phyloP scores from a whole-genome alignment of 2,888 invertebrate species.

The Polyploca ridens region DNA sequence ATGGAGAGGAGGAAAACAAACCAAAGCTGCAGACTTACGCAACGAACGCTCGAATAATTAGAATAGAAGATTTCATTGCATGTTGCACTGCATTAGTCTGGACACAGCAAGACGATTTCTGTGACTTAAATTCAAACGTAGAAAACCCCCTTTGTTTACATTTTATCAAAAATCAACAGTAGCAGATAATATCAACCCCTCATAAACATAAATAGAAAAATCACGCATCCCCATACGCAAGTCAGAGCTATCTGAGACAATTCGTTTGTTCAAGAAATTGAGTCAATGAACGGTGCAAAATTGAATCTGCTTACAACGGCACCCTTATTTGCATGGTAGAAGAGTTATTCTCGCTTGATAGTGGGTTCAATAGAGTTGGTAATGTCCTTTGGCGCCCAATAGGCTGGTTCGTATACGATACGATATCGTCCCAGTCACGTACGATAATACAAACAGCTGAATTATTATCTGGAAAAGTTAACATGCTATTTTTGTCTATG shows the following conservation, averaged over 20 bases:
- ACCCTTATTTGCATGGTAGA: slow-evolving; percentile 1
- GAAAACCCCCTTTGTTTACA: neutral
- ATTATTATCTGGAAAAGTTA: slow-evolving; percentile 29
- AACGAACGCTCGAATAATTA: no score
- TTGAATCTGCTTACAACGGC: slow-evolving; percentile 11
- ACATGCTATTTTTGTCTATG: slow-evolving; percentile 24
- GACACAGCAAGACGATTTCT: no score
- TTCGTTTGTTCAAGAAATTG: slow-evolving; percentile 59
- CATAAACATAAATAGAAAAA: slow-evolving; percentile 41
- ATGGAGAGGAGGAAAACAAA: no score
- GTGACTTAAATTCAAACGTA: neutral
- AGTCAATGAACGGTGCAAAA: slow-evolving; percentile 48
- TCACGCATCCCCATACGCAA: slow-evolving; percentile 30
- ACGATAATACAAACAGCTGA: slow-evolving; percentile 47
- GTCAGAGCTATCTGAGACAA: slow-evolving; percentile 35
- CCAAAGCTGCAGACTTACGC: no score
- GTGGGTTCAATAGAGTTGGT: slow-evolving; percentile 16
- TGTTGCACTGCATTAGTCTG: no score
- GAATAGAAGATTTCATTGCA: no score
- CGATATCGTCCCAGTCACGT: slow-evolving; percentile 45
- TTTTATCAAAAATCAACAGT: slow-evolving; percentile 9
- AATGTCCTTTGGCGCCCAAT: slow-evolving; percentile 32
- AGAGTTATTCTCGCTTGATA: slow-evolving; percentile 1
- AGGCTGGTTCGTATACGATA: slow-evolving; percentile 44
- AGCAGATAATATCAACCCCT: slow-evolving; percentile 26